A percentile compares a stretch with the other conserved stretches of the same genome.
phyloP scores from a whole-genome alignment of 2,797 vertebrate species.

The Lepus oiostolus region DNA sequence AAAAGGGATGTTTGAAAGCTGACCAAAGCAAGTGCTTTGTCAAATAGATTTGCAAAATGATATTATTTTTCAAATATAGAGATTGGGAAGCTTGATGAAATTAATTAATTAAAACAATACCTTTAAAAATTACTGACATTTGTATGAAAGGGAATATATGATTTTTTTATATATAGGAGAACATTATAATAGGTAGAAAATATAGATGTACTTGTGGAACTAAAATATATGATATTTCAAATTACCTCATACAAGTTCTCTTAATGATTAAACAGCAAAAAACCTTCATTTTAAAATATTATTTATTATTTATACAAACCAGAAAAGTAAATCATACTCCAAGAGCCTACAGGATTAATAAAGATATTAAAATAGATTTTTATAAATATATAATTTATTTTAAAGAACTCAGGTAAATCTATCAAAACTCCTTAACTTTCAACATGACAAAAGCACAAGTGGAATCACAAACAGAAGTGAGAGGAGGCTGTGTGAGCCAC shows the following conservation, averaged over 20 bases:
- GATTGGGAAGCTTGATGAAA: not conserved
- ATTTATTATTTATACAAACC: not conserved
- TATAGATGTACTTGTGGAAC: not conserved
- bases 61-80: not conserved
- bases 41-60: not conserved
- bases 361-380: not conserved
- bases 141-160: not conserved
- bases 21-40: not conserved
- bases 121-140: not conserved
- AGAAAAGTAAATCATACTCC: not conserved
- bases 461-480: not conserved
- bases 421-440: not conserved
- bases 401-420: not conserved
- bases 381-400: not conserved
- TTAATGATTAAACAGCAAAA: not conserved
- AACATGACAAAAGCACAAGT: not conserved
- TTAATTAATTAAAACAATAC: not conserved
- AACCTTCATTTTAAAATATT: not conserved
- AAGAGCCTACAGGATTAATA: not conserved
- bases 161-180: not conserved
- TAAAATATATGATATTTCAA: not conserved
- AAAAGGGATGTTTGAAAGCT: no score
- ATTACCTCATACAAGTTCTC: not conserved
- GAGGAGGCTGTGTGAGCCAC: not conserved
- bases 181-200: not conserved